Evolutionary conservation across 1,140 invertebrate species (phyloP).

Genomic region (Atopsyche davidsoni): DNA sequence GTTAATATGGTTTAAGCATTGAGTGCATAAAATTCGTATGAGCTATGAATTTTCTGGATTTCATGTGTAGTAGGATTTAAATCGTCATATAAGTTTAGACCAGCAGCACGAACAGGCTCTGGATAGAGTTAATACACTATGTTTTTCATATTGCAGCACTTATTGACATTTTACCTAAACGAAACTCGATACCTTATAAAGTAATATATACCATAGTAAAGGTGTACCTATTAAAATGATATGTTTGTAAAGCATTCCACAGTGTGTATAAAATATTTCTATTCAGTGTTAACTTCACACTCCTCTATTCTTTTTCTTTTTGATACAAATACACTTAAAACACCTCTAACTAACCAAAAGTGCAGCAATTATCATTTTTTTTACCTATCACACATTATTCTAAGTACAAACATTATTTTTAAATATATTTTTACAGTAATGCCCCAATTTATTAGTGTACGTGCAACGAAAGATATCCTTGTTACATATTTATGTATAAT

Average conservation of each 20-base stretch:
- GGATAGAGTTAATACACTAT: background rate
- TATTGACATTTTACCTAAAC: slow-evolving; percentile 10
- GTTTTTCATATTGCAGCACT: slow-evolving; percentile 7
- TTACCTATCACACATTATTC: slow-evolving; percentile 21
- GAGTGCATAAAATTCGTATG: background rate
- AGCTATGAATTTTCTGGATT: slow-evolving; percentile 2
- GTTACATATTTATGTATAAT: too few relatives aligned
- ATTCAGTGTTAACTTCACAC: too few relatives aligned
- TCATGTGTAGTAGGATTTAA: slow-evolving; percentile 5
- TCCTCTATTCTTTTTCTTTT: too few relatives aligned
- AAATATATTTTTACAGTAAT: background rate
- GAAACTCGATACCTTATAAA: too few relatives aligned
- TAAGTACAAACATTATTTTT: slow-evolving; percentile 18
- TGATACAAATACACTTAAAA: background rate
- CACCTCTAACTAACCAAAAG: slow-evolving; percentile 1
- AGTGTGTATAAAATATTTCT: slow-evolving; percentile 14
- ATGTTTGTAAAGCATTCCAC: slow-evolving; percentile 30
- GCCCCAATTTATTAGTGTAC: too few relatives aligned
- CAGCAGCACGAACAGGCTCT: background rate
- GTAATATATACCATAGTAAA: slow-evolving; percentile 13
- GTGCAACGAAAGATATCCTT: too few relatives aligned
- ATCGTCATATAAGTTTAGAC: background rate
- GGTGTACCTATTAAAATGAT: slow-evolving; percentile 30
- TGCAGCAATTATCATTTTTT: slow-evolving; percentile 5
- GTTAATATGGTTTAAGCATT: background rate